phyloP scores from a whole-genome alignment of 2,888 invertebrate species.

The Microplitis manilae region DNA sequence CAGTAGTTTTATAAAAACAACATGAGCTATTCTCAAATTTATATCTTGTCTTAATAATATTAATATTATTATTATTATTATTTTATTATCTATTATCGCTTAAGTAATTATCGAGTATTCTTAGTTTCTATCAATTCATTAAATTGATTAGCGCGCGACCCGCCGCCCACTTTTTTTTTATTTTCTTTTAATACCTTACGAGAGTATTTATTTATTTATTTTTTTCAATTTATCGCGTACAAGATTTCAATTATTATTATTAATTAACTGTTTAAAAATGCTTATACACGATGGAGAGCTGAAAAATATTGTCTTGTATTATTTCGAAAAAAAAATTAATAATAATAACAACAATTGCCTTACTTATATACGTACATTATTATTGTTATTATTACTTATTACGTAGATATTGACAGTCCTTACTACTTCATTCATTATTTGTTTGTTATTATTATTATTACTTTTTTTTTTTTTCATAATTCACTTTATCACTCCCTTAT shows the following conservation, averaged over 20 bases:
- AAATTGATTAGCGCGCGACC: slow-evolving; percentile 38
- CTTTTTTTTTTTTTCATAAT: background rate
- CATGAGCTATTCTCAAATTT: too few species aligned
- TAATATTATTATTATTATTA: slow-evolving; percentile 32
- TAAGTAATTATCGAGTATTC: slow-evolving; percentile 40
- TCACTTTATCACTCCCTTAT: slow-evolving; percentile 22
- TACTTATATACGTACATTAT: background rate
- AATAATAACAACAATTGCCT: too few species aligned
- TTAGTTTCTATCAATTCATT: slow-evolving; percentile 41
- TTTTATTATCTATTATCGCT: slow-evolving; percentile 49
- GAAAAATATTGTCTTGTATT: slow-evolving; percentile 69
- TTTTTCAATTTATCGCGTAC: slow-evolving; percentile 23
- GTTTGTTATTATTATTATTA: too few species aligned
- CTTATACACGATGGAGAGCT: slow-evolving; percentile 58
- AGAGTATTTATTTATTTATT: slow-evolving; percentile 33
- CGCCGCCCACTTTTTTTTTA: slow-evolving; percentile 19
- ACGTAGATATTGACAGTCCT: background rate
- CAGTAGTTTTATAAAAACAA: too few species aligned
- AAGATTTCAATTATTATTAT: slow-evolving; percentile 41
- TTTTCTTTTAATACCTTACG: slow-evolving; percentile 13
- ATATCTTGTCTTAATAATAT: background rate
- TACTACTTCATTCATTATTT: too few species aligned
- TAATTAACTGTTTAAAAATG: slow-evolving; percentile 24
- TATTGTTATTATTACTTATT: slow-evolving; percentile 13
- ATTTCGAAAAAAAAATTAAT: background rate